A percentile compares a stretch with the other conserved stretches of the same genome.
phyloP scores from a whole-genome alignment of 1,140 invertebrate genomes.

The Adelges cooleyi region DNA sequence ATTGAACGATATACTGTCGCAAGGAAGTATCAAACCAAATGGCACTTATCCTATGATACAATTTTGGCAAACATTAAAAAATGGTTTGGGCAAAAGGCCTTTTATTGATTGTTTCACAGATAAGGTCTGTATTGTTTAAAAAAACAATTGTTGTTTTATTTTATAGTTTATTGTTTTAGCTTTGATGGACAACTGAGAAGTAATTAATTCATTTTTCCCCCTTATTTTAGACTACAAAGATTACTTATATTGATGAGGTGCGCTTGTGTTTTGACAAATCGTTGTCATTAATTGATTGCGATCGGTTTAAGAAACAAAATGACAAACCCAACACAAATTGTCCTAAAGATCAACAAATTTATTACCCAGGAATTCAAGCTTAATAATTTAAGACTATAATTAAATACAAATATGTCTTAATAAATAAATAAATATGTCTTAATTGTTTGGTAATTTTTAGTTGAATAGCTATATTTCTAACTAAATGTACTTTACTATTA shows the following conservation, averaged over 20 bases:
- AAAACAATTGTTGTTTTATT: neutral
- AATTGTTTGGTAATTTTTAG: too few relatives aligned
- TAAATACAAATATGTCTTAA: too few relatives aligned
- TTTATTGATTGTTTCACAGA: slow-evolving; percentile 5
- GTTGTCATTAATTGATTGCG: slow-evolving; percentile 7
- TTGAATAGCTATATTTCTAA: too few relatives aligned
- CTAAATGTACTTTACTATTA: too few relatives aligned
- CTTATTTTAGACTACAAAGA: neutral
- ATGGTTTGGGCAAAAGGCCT: slow-evolving; percentile 9
- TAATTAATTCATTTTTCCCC: neutral
- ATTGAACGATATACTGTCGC: neutral
- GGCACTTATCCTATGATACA: neutral
- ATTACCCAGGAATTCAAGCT: neutral
- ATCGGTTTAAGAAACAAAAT: neutral
- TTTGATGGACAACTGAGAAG: too few relatives aligned
- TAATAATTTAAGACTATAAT: too few relatives aligned
- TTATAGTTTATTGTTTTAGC: neutral
- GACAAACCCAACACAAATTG: slow-evolving; percentile 15
- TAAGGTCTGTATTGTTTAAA: neutral
- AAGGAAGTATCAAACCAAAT: neutral
- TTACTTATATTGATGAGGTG: slow-evolving; percentile 7
- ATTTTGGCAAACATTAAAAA: slow-evolving; percentile 17
- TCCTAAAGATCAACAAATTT: neutral
- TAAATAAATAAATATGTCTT: too few relatives aligned
- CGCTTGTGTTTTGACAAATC: slow-evolving; percentile 17